Conservation (phyloP, 2,113 vertebrate species). For the Hippocampus mohnikei region DNA sequence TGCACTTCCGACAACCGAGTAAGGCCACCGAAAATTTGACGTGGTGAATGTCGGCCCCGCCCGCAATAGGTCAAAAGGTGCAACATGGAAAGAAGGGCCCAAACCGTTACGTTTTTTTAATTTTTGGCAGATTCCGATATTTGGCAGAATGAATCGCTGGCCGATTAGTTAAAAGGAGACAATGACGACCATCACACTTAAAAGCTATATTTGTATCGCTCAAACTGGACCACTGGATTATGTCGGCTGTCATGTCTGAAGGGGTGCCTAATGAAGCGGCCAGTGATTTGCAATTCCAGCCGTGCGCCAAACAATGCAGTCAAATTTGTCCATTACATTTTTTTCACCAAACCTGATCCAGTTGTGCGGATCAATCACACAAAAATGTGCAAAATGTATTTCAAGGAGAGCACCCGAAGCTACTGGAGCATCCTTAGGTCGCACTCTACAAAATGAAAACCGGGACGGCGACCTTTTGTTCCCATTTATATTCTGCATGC, state of each 20-base stretch:
- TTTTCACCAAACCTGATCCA: slow-evolving; percentile 1
- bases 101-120: too few species aligned
- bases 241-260: too few species aligned
- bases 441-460: neutral
- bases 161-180: too few species aligned
- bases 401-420: neutral
- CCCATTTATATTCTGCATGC: neutral
- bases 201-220: too few species aligned
- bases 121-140: too few species aligned
- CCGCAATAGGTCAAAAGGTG: too few species aligned
- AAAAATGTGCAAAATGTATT: neutral
- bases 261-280: neutral
- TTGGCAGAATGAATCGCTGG: too few species aligned
- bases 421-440: neutral
- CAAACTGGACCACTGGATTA: too few species aligned
- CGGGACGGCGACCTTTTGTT: neutral
- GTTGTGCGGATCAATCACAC: neutral
- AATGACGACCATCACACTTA: too few species aligned
- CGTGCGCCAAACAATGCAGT: neutral
- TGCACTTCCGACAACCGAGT: neutral
- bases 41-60: too few species aligned
- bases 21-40: neutral
- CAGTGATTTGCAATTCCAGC: too few species aligned
- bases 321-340: neutral
- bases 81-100: too few species aligned